A percentile compares a stretch with the other conserved stretches of the same genome.
phyloP scores from a whole-genome alignment of 2,888 invertebrate genomes.

The Micoletzkya japonica region DNA sequence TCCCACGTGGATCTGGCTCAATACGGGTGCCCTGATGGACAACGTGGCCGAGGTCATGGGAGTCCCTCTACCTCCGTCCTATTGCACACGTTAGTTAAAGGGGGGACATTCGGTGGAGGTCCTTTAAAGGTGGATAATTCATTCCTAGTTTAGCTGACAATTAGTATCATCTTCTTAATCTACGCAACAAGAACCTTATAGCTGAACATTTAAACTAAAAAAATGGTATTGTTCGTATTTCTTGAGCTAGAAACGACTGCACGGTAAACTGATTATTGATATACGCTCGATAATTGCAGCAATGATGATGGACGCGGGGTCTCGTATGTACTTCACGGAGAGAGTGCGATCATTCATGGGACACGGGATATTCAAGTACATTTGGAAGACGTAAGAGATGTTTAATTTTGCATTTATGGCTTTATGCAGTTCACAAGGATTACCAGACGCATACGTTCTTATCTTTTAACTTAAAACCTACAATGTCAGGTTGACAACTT shows the following conservation, averaged over 20 bases:
- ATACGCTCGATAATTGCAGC: constrained; percentile 27
- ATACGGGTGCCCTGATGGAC: constrained; percentile 47
- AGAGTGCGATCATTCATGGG: constrained; percentile 46
- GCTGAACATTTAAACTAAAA: too few species aligned
- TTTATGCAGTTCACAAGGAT: too few species aligned
- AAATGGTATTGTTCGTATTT: too few species aligned
- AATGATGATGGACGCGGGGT: constrained; percentile 44
- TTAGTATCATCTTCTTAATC: too few species aligned
- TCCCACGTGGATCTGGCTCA: constrained; percentile 45
- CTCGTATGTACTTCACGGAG: constrained; percentile 46
- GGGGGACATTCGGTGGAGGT: neutral
- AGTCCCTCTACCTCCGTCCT: constrained; percentile 49
- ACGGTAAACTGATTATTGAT: too few species aligned
- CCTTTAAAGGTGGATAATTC: too few species aligned
- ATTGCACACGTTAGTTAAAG: constrained; percentile 29
- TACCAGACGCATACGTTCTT: too few species aligned
- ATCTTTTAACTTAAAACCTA: neutral
- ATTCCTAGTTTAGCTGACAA: too few species aligned
- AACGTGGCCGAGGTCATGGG: constrained; percentile 45
- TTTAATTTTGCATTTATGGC: neutral
- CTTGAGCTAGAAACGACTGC: too few species aligned
- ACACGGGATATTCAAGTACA: constrained; percentile 32
- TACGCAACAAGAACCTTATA: too few species aligned
- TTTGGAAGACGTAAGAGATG: constrained; percentile 11
- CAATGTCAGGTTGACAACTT: constrained; percentile 2